phyloP scores from a whole-genome alignment of 2,797 vertebrate genomes.

The Arnoldichthys spilopterus region DNA sequence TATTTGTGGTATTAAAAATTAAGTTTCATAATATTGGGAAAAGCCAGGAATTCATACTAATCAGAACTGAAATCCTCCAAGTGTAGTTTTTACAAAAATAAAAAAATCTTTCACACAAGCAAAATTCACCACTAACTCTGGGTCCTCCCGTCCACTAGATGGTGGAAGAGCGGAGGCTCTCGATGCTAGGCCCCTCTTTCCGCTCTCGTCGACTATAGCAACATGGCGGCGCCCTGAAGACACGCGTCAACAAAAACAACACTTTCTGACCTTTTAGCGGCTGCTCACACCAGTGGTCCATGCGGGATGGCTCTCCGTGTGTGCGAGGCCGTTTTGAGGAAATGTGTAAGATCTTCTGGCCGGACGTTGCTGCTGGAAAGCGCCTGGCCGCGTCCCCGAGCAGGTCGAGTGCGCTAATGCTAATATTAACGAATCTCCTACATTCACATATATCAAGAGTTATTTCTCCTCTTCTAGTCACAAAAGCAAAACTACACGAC shows the following conservation, averaged over 20 bases:
- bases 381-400: constrained; percentile 61
- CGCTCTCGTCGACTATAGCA: constrained; percentile 60
- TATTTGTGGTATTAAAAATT: too few relatives aligned
- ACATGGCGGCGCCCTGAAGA: constrained; percentile 68
- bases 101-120: too few relatives aligned
- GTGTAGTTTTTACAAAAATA: too few relatives aligned
- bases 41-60: too few relatives aligned
- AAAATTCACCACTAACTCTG: too few relatives aligned
- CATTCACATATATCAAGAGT: too few relatives aligned
- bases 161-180: constrained; percentile 56
- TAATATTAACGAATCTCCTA: not conserved
- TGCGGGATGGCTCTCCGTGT: constrained; percentile 67
- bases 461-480: too few relatives aligned
- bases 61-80: too few relatives aligned
- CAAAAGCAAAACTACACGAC: too few relatives aligned
- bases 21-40: too few relatives aligned
- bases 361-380: constrained; percentile 45
- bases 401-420: constrained; percentile 59
- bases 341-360: constrained; percentile 39
- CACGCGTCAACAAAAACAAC: constrained; percentile 63
- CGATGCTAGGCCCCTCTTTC: not conserved
- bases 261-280: not conserved
- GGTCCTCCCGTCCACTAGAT: constrained; percentile 37
- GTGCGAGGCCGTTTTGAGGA: constrained; percentile 58
- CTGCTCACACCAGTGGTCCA: not conserved